phyloP scores from a whole-genome alignment of 2,888 invertebrate genomes.

The Asteroscopus sphinx region DNA sequence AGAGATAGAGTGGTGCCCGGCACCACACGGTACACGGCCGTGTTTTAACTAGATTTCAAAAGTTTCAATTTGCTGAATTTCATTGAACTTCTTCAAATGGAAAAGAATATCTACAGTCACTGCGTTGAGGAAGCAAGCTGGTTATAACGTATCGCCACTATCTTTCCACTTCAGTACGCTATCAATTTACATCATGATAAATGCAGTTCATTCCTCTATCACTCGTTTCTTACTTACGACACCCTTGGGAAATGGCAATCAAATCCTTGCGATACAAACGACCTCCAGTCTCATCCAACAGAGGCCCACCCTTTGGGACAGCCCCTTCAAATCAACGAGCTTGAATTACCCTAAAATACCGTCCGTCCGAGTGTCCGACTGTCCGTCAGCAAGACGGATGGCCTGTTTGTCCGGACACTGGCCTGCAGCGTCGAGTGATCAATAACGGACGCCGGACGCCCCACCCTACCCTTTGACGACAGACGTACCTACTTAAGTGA shows the following conservation, averaged over 20 bases:
- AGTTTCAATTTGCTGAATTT: no score
- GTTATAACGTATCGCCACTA: no score
- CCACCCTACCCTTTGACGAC: conserved; percentile 21
- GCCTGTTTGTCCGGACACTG: conserved; percentile 26
- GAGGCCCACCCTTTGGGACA: conserved; percentile 7
- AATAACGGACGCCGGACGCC: conserved; percentile 34
- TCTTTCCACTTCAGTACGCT: no score
- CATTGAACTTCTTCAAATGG: no score
- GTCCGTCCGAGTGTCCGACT: conserved; percentile 25
- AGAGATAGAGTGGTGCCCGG: no score
- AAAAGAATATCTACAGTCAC: no score
- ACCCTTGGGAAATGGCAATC: conserved; percentile 21
- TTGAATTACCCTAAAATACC: conserved; percentile 47
- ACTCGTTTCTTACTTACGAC: not conserved
- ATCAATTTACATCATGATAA: no score
- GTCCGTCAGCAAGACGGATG: conserved; percentile 55
- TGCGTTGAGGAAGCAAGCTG: no score
- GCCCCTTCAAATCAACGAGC: conserved; percentile 37
- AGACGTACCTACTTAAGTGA: conserved; percentile 23
- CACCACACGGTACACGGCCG: no score
- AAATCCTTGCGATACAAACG: conserved; percentile 18
- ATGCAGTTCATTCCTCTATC: no score
- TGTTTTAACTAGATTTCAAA: no score
- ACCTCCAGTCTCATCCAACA: conserved; percentile 1
- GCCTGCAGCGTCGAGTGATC: conserved; percentile 31